Evolutionary conservation across 1,140 invertebrate species (phyloP).

Genomic region (Drosophila murphyi): DNA sequence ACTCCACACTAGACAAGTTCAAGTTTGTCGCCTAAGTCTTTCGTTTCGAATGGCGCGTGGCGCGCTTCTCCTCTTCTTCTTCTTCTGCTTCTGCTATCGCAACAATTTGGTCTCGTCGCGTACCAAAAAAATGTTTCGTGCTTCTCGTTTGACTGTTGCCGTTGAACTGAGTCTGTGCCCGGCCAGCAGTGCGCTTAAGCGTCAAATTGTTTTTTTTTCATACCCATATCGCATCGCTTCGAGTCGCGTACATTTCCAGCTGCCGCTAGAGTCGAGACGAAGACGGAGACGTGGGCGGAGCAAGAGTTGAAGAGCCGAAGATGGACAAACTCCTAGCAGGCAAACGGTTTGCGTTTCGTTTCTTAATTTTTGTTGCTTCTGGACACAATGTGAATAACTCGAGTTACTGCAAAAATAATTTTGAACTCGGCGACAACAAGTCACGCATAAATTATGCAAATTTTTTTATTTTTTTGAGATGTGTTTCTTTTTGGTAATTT

Average conservation of each 20-base stretch:
- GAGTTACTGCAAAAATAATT: conserved; percentile 49
- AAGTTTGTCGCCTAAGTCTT: conserved; percentile 78
- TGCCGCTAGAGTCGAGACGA: background rate
- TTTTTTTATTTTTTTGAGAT: conserved; percentile 16
- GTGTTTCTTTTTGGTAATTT: conserved; percentile 43
- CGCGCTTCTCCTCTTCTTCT: conserved; percentile 31
- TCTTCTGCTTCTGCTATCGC: background rate
- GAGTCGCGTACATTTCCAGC: background rate
- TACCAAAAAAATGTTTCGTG: conserved; percentile 60
- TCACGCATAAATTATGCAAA: conserved; percentile 75
- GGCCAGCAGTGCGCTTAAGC: conserved; percentile 76
- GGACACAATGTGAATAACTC: background rate
- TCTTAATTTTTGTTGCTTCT: conserved; percentile 17
- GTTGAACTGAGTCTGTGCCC: conserved; percentile 77
- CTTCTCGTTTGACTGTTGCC: conserved; percentile 77
- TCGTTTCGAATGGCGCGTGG: conserved; percentile 33
- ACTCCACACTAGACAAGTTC: conserved; percentile 66
- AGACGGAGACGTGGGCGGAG: conserved; percentile 1
- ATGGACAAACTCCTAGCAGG: conserved; percentile 16
- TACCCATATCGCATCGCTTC: conserved; percentile 16
- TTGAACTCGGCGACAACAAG: conserved; percentile 38
- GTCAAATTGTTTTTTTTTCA: conserved; percentile 72
- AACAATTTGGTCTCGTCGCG: conserved; percentile 23
- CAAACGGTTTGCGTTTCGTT: conserved; percentile 33
- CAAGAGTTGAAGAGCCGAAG: background rate